Evolutionary conservation across 2,797 vertebrate species (phyloP).

Genomic region (Meriones psammophilus): DNA sequence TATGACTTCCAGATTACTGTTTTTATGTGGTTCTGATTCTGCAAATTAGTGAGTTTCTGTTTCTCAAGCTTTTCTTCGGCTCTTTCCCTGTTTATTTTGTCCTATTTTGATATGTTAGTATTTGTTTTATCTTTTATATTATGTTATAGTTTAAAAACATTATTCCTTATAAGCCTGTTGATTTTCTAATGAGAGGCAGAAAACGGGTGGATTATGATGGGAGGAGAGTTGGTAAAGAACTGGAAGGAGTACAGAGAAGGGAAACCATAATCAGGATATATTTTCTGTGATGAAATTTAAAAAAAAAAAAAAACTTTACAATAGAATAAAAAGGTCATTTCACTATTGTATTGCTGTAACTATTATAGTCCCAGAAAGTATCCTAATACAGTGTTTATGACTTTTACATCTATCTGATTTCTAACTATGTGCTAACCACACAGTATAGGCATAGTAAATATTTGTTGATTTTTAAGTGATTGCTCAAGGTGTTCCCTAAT

Average conservation of each 20-base stretch:
- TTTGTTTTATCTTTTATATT: not conserved
- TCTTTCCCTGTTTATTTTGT: not conserved
- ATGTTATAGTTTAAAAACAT: not conserved
- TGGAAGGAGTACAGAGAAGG: not conserved
- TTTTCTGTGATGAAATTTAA: not conserved
- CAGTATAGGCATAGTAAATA: slow-evolving; percentile 56
- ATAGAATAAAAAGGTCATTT: not conserved
- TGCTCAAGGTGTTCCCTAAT: not conserved
- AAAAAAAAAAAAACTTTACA: not conserved
- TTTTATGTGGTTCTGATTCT: not conserved
- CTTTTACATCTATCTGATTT: not conserved
- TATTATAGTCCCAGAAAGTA: slow-evolving; percentile 12
- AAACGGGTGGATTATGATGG: not conserved
- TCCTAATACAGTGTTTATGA: not conserved
- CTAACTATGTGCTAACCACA: slow-evolving; percentile 54
- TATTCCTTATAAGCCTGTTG: not conserved
- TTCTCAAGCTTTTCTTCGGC: not conserved
- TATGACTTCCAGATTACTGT: not conserved
- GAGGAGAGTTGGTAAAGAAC: not conserved
- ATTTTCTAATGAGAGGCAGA: not conserved
- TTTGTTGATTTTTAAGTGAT: slow-evolving; percentile 43
- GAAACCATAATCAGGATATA: not conserved
- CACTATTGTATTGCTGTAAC: slow-evolving; percentile 63
- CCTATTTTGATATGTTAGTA: not conserved
- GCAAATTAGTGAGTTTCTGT: not conserved